phyloP scores from a whole-genome alignment of 2,113 vertebrate genomes.

The Toxotes chatareus region DNA sequence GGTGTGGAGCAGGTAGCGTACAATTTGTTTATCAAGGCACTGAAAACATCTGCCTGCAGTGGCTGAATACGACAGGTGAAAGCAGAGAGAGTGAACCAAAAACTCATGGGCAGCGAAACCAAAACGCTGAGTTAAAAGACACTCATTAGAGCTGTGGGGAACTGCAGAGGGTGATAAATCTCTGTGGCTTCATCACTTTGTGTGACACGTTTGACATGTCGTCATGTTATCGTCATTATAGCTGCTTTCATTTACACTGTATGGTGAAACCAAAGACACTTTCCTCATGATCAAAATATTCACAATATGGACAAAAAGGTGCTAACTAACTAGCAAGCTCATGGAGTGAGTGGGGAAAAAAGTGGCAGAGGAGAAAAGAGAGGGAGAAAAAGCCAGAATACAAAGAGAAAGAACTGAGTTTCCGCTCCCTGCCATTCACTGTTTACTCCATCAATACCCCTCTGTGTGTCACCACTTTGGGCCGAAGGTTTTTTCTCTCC shows the following conservation, averaged over 20 bases:
- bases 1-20: neutral
- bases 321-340: neutral
- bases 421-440: slow-evolving; percentile 59
- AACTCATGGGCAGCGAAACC: neutral
- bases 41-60: slow-evolving; percentile 1
- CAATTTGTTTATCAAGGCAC: neutral
- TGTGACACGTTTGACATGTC: neutral
- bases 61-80: neutral
- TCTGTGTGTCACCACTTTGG: slow-evolving; percentile 47
- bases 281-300: neutral
- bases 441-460: slow-evolving; percentile 70
- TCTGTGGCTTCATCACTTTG: neutral
- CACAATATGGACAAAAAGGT: neutral
- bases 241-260: neutral
- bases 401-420: slow-evolving; percentile 47
- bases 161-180: neutral
- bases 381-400: slow-evolving; percentile 5
- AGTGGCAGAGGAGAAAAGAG: neutral
- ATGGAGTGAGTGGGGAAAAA: neutral
- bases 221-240: neutral
- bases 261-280: neutral
- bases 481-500: slow-evolving; percentile 46
- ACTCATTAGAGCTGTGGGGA: neutral
- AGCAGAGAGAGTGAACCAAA: neutral
- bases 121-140: neutral